Percentiles rank a stretch among this genome's conserved stretches.
phyloP scores from a whole-genome alignment of 2,113 vertebrate species.

The Neodontobutis hainanensis region DNA sequence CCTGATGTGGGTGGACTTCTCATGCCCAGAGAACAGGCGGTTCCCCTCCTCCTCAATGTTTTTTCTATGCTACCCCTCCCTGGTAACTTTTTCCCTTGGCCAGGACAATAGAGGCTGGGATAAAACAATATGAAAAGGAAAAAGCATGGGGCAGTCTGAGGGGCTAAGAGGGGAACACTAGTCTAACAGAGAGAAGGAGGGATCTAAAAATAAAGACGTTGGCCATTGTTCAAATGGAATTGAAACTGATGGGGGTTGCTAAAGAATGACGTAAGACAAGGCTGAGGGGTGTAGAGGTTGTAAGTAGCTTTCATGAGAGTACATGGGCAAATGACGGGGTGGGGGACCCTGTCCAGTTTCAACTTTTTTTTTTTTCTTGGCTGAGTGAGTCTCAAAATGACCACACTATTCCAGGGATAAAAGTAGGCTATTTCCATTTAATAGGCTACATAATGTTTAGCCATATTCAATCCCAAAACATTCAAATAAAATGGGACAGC shows the following conservation, averaged over 20 bases:
- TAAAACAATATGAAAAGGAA: slow-evolving; percentile 64
- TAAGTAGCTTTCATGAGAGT: slow-evolving; percentile 10
- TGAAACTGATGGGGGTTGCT: slow-evolving; percentile 27
- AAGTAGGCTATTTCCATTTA: slow-evolving; percentile 8
- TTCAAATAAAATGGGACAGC: too few relatives aligned
- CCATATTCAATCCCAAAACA: too few relatives aligned
- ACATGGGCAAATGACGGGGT: slow-evolving; percentile 28
- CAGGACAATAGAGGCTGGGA: slow-evolving; percentile 53
- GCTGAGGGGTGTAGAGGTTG: slow-evolving; percentile 9
- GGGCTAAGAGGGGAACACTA: slow-evolving; percentile 29
- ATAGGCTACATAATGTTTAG: too few relatives aligned
- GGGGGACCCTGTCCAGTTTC: slow-evolving; percentile 32
- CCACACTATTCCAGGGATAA: slow-evolving; percentile 27
- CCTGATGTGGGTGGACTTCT: slow-evolving; percentile 58
- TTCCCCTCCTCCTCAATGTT: slow-evolving; percentile 24
- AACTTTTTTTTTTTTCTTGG: slow-evolving; percentile 53
- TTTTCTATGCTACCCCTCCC: slow-evolving; percentile 25
- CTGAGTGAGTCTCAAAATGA: slow-evolving; percentile 54
- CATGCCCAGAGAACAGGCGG: slow-evolving; percentile 44
- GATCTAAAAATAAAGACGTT: slow-evolving; percentile 14
- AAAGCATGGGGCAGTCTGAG: slow-evolving; percentile 51
- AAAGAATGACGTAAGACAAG: slow-evolving; percentile 30
- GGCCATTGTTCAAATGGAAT: slow-evolving; percentile 27
- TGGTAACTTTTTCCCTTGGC: slow-evolving; percentile 41
- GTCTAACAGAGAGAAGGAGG: slow-evolving; percentile 1